phyloP scores from a whole-genome alignment of 2,113 vertebrate species.

The Poecile atricapillus region DNA sequence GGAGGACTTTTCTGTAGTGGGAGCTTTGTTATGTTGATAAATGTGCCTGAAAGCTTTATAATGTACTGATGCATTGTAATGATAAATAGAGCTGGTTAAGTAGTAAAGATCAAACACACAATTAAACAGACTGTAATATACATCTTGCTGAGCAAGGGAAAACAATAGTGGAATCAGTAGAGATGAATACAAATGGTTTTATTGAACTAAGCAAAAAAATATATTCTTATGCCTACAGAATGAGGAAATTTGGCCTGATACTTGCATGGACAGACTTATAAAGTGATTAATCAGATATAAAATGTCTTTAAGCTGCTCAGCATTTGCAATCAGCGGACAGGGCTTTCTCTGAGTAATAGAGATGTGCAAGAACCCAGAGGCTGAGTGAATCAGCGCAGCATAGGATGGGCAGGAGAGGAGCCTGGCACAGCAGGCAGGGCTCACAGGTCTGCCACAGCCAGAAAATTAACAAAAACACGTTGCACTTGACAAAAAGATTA shows the following conservation, averaged over 20 bases:
- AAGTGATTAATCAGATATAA: neutral
- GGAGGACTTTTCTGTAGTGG: conserved; percentile 30
- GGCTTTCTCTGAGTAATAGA: neutral
- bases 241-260: neutral
- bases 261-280: neutral
- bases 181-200: conserved; percentile 52
- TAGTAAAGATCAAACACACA: conserved; percentile 62
- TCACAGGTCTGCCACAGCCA: neutral
- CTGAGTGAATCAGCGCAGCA: fast-evolving
- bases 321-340: neutral
- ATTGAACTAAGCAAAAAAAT: conserved; percentile 40
- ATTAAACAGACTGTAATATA: conserved; percentile 62
- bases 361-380: neutral
- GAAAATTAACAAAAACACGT: neutral
- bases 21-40: conserved; percentile 58
- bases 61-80: conserved; percentile 63
- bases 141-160: conserved; percentile 64
- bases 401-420: neutral
- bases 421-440: neutral
- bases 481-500: neutral
- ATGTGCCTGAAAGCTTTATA: conserved; percentile 60
- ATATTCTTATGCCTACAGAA: neutral
- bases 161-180: conserved; percentile 38
- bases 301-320: neutral
- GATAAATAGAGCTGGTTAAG: conserved; percentile 64